Conservation (phyloP, 92 coral and sea anemone genomes). For the Zoanthus gigantus region DNA sequence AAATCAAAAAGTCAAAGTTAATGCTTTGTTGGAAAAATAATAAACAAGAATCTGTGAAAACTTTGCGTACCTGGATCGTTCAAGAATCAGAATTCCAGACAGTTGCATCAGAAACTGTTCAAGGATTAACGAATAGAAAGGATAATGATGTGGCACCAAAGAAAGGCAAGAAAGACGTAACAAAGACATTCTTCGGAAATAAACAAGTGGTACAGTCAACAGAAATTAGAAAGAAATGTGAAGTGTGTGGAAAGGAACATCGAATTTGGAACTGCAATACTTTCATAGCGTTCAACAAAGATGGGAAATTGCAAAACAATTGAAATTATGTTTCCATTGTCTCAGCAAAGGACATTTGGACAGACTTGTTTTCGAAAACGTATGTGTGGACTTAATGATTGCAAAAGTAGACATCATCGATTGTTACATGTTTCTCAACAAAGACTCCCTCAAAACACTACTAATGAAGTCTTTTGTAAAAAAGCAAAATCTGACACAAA, state of each 20-base stretch:
- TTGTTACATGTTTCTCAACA: conserved; percentile 48
- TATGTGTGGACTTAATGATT: conserved; percentile 64
- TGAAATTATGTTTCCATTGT: background rate
- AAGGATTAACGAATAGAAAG: background rate
- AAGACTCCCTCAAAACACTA: background rate
- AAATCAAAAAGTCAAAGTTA: no score
- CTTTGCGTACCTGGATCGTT: conserved; percentile 57
- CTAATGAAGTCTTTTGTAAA: background rate
- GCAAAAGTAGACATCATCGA: conserved; percentile 54
- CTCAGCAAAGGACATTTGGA: conserved; percentile 30
- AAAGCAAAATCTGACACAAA: conserved; percentile 2
- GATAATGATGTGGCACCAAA: background rate
- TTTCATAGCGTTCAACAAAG: conserved; percentile 31
- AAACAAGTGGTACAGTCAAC: conserved; percentile 11
- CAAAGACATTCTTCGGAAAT: background rate
- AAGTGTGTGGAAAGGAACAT: conserved; percentile 19
- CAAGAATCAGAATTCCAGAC: conserved; percentile 73
- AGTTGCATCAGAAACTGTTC: conserved; percentile 50
- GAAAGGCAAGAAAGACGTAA: background rate
- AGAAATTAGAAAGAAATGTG: conserved; percentile 20
- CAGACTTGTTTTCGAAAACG: conserved; percentile 56
- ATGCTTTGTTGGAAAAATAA: background rate
- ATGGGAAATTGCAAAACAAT: background rate
- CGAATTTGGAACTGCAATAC: conserved; percentile 2
- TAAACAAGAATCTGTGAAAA: conserved; percentile 58